Evolutionary conservation across 2,797 vertebrate genomes (phyloP).

Genomic region (Eleutherodactylus coqui): DNA sequence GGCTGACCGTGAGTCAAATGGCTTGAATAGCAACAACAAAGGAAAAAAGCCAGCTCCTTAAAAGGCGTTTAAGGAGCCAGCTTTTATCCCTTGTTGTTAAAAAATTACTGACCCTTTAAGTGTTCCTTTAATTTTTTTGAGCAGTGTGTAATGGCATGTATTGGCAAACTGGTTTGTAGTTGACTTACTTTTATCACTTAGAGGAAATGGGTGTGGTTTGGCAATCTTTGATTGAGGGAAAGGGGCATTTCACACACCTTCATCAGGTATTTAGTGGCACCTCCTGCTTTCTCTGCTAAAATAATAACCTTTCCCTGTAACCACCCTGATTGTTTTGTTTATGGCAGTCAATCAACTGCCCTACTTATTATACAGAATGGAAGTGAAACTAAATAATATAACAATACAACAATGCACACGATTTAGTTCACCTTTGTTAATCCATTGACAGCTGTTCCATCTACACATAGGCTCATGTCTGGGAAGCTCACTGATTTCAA

Average conservation of each 20-base stretch:
- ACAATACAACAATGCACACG: neutral
- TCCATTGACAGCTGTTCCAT: neutral
- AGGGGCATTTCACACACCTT: slow-evolving; percentile 50
- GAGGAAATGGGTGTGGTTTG: slow-evolving; percentile 18
- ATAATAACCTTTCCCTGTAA: slow-evolving; percentile 43
- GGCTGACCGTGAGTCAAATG: too few relatives aligned
- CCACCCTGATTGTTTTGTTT: slow-evolving; percentile 57
- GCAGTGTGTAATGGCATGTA: slow-evolving; percentile 3
- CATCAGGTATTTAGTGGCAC: slow-evolving; percentile 53
- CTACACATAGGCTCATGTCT: neutral
- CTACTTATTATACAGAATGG: slow-evolving; percentile 26
- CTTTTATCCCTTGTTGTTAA: too few relatives aligned
- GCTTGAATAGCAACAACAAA: too few relatives aligned
- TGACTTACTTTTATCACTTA: slow-evolving; percentile 19
- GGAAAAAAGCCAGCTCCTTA: too few relatives aligned
- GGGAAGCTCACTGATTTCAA: neutral
- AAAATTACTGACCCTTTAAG: too few relatives aligned
- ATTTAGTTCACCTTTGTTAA: neutral
- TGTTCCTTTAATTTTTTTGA: too few relatives aligned
- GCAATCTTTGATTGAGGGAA: slow-evolving; percentile 32
- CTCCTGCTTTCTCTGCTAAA: slow-evolving; percentile 50
- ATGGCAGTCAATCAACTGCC: slow-evolving; percentile 36
- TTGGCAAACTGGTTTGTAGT: slow-evolving; percentile 31
- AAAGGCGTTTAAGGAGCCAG: too few relatives aligned
- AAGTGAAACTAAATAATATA: slow-evolving; percentile 18